Evolutionary conservation across 2,113 vertebrate genomes (phyloP), one percentile per base, ranked within the genome.

Genomic region (Circaetus gallicus): DNA sequence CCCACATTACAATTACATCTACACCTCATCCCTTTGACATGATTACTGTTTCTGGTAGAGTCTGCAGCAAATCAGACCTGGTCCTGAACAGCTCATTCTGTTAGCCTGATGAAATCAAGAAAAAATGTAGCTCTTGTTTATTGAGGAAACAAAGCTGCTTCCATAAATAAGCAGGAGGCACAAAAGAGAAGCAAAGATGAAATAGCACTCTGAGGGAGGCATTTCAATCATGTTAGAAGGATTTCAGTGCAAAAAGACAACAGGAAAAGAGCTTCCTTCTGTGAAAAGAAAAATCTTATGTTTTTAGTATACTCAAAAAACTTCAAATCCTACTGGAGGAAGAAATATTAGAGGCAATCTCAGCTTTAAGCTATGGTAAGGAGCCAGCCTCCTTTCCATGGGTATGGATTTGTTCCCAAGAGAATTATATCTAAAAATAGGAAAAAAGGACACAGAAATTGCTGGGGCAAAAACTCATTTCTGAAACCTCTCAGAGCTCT

Each of bases 91-190:
- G 65, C 73, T 86, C 90, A 24, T 40, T 78, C 86, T 93, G 80
- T 71, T 80, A 56, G 26, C 56, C 53, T 77, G 83, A 84, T 87
- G 89, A 91, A 95, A 96, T 65, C 79, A 84, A 82, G 88, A 36
- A 90, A 92, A 90, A 89, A 90, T 43, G 38, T 19, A 59, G 72
- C 47, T 79, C 43, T 83, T 90, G 87, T 89, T 92, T 95, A 84
- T 10, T 84, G 88, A 94, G 72, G 83, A 93, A 95, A 82, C 72
- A 95, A 95, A 95, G 31, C 69, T 76, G 38, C 86, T 92, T 83
- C 86, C 90, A 84, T 72, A 95, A 97, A 95, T 79, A 94, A 92
- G 70, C n/a, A 66, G 47, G 82, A 89, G 72, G 59, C 80, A 94
- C 82, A 90, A 89, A 95, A 93, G 67, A 83, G 47, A 80, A 84